These are phyloP conservation scores for Actenoides lindsayi DNA, from an alignment of 2,113 vertebrate genomes.

Conservation along the genomic window DNA sequence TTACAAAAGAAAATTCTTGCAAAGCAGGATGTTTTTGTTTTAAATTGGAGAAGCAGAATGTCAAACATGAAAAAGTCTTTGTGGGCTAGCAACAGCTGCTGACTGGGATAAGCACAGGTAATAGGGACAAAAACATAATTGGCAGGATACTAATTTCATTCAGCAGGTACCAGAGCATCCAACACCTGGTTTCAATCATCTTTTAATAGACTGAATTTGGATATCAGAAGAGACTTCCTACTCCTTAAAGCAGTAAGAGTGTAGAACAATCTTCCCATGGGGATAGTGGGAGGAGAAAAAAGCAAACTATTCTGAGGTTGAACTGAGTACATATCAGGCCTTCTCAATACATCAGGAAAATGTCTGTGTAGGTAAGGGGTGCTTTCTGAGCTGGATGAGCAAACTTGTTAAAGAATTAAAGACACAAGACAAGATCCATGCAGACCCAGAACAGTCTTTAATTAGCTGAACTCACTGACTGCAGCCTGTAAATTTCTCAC, in stretches of 20 bases:
- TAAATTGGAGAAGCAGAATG: neutral
- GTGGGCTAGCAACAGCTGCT: neutral
- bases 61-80: neutral
- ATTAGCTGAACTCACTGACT: neutral
- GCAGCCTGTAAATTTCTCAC: neutral
- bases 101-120: neutral
- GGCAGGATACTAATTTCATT: neutral
- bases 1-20: neutral
- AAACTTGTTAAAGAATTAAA: neutral
- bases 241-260: neutral
- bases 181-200: neutral
- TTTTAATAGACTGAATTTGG: neutral
- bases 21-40: neutral
- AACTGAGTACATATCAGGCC: neutral
- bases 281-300: neutral
- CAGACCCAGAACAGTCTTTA: neutral
- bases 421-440: neutral
- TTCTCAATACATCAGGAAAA: neutral
- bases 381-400: neutral
- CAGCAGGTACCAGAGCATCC: neutral
- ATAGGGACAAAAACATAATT: neutral
- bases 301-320: neutral
- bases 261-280: neutral
- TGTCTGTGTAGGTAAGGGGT: neutral
- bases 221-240: neutral